A percentile compares a stretch with the other conserved stretches of the same genome.
phyloP scores from a whole-genome alignment of 2,113 vertebrate genomes.

The Menura novaehollandiae region DNA sequence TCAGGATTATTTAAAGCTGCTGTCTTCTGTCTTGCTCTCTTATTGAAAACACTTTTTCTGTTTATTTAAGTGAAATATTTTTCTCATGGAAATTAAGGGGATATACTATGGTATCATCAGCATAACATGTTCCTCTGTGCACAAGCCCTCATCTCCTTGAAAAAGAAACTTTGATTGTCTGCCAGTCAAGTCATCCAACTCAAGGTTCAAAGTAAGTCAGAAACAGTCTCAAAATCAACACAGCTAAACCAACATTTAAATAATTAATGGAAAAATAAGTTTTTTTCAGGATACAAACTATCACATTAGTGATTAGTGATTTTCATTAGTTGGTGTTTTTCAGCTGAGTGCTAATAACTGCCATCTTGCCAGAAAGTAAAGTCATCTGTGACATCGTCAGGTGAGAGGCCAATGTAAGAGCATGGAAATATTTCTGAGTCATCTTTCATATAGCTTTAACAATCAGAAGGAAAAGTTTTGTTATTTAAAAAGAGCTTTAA shows the following conservation, averaged over 20 bases:
- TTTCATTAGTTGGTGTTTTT: neutral
- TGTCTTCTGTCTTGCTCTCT: neutral
- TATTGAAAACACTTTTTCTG: neutral
- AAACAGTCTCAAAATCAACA: neutral
- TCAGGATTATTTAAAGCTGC: neutral
- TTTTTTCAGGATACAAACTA: neutral
- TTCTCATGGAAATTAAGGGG: neutral
- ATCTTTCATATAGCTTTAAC: neutral
- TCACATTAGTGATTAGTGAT: no score
- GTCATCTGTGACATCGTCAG: neutral
- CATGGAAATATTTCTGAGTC: neutral
- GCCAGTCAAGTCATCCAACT: neutral
- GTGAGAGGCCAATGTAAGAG: neutral
- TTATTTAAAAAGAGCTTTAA: neutral
- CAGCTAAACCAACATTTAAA: neutral
- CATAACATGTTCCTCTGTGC: neutral
- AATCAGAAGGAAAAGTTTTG: neutral
- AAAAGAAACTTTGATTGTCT: neutral
- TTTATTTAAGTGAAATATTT: neutral
- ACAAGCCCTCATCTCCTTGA: neutral
- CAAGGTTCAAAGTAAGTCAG: neutral
- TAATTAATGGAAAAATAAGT: neutral
- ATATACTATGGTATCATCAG: neutral
- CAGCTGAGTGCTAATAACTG: neutral
- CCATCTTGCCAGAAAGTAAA: neutral